A percentile compares a stretch with the other conserved stretches of the same genome.
These are phyloP conservation scores for Archilochus colubris DNA, from an alignment of 2,113 vertebrate species.

Conservation along the genomic window DNA sequence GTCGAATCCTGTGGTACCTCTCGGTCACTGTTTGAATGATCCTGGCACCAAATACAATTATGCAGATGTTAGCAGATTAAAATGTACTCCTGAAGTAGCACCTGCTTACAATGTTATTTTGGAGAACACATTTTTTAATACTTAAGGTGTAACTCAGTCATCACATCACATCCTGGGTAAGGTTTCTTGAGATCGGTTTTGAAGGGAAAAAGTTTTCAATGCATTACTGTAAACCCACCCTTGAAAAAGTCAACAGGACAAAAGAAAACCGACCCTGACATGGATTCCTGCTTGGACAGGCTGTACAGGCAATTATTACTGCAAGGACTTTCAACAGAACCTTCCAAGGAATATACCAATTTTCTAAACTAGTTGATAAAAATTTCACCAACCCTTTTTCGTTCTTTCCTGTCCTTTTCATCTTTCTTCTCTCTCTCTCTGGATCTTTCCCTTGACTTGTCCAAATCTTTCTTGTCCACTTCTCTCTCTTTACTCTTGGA, in stretches of 20 bases:
- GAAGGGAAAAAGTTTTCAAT: not conserved
- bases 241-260: not conserved
- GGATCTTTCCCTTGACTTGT: constrained; percentile 90
- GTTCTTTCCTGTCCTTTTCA: constrained; percentile 89
- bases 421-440: constrained; percentile 93
- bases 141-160: not conserved
- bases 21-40: constrained; percentile 88
- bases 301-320: not conserved
- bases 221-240: not conserved
- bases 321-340: not conserved
- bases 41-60: constrained; percentile 77
- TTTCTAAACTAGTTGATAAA: constrained; percentile 65
- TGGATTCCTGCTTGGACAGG: not conserved
- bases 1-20: constrained; percentile 84
- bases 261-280: not conserved
- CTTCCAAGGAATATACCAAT: not conserved
- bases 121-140: not conserved
- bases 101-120: not conserved
- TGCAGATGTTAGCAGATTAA: not conserved
- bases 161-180: not conserved
- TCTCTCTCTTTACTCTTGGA: constrained; percentile 92
- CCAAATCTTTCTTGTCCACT: constrained; percentile 91
- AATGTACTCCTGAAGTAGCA: not conserved
- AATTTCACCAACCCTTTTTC: constrained; percentile 87
- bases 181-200: not conserved